Evolutionary conservation across 2,888 invertebrate genomes (phyloP).

Genomic region (Ophion ventricosus): DNA sequence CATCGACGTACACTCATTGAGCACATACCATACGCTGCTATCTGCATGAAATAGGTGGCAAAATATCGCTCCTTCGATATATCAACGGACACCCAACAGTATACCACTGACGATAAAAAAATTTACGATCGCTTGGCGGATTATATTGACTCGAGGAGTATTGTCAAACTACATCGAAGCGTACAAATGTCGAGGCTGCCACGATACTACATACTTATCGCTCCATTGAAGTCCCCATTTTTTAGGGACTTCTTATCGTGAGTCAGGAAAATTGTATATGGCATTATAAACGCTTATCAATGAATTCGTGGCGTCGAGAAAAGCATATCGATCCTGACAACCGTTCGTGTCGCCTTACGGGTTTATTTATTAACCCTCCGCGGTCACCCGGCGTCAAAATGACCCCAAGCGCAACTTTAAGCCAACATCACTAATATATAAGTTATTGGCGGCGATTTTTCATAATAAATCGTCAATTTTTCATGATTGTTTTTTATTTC

Average conservation of each 20-base stretch:
- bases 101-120: not conserved
- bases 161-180: not conserved
- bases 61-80: not conserved
- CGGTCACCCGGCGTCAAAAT: too few species aligned
- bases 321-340: slow-evolving; percentile 51
- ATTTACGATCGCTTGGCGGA: not conserved
- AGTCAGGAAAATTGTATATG: slow-evolving; percentile 24
- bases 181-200: not conserved
- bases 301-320: slow-evolving; percentile 41
- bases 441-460: too few species aligned
- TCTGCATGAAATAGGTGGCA: not conserved
- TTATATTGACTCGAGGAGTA: not conserved
- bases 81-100: not conserved
- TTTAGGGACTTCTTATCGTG: not conserved
- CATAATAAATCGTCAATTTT: too few species aligned
- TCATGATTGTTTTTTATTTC: too few species aligned
- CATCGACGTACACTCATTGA: not conserved
- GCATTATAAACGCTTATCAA: slow-evolving; percentile 49
- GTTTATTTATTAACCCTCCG: not conserved
- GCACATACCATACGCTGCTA: not conserved
- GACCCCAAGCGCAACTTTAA: too few species aligned
- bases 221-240: not conserved
- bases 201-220: not conserved
- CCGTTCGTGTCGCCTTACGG: not conserved
- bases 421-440: too few species aligned